A percentile compares a stretch with the other conserved stretches of the same genome.
Evolutionary conservation across 2,797 vertebrate genomes (phyloP).

Genomic region (Rhinella marina): DNA sequence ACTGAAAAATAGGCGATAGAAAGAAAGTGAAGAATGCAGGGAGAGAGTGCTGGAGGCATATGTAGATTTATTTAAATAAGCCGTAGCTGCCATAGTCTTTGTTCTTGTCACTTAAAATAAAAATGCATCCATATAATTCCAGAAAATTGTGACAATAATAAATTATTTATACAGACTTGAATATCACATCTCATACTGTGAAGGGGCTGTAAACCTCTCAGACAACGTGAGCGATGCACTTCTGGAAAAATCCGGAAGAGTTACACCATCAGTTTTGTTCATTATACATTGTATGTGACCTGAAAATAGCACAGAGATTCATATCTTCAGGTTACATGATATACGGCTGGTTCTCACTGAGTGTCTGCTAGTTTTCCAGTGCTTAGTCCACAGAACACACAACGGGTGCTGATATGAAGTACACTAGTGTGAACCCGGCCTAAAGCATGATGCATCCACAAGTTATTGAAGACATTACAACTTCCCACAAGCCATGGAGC

Average conservation of each 20-base stretch:
- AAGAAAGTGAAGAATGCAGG: conserved; percentile 14
- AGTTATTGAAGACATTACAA: neutral
- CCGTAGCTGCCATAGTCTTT: conserved; percentile 12
- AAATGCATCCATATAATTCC: neutral
- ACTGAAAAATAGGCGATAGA: neutral
- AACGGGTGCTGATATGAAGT: neutral
- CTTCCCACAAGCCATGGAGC: too few relatives aligned
- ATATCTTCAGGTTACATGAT: neutral
- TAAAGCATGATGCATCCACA: neutral
- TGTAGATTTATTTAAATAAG: neutral
- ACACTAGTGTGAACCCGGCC: conserved; percentile 10
- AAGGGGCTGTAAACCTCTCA: neutral
- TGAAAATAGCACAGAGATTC: neutral
- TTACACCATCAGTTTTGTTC: neutral
- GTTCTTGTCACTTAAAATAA: neutral
- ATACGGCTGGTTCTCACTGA: neutral
- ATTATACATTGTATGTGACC: conserved; percentile 6
- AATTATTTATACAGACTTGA: conserved; percentile 12
- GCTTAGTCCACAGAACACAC: neutral
- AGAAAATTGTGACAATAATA: neutral
- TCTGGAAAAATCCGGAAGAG: neutral
- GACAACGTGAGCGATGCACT: neutral
- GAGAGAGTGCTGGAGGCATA: neutral
- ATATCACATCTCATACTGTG: neutral
- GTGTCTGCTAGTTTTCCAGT: neutral